phyloP scores from a whole-genome alignment of 2,113 vertebrate species.

The Furnarius figulus region DNA sequence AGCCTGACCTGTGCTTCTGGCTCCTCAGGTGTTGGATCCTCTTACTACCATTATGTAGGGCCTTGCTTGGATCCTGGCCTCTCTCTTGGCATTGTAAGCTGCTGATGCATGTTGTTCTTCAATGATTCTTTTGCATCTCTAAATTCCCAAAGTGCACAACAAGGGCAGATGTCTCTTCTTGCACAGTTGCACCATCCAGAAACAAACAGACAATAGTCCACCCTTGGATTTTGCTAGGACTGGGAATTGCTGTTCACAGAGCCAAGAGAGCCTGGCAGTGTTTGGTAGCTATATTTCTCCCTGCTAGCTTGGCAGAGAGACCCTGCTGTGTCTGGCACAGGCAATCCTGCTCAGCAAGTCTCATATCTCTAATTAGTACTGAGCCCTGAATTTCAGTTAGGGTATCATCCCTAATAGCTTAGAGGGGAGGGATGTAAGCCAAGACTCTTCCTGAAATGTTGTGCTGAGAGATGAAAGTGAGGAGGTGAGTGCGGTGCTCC shows the following conservation, averaged over 20 bases:
- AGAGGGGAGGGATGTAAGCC: not conserved
- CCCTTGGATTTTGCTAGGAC: not conserved
- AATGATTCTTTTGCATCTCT: not conserved
- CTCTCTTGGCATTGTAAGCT: not conserved
- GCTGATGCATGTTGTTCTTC: not conserved
- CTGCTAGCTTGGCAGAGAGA: not conserved
- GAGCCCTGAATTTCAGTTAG: not conserved
- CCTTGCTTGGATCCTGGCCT: not conserved
- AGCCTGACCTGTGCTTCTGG: not conserved
- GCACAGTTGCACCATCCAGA: not conserved
- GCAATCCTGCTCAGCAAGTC: not conserved
- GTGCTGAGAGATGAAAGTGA: not conserved
- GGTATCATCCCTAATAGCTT: not conserved
- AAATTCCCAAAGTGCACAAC: not conserved
- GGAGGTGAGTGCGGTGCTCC: not conserved
- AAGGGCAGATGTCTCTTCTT: not conserved
- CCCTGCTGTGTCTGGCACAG: not conserved
- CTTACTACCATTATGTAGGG: not conserved
- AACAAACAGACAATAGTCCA: not conserved
- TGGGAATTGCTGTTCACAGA: not conserved
- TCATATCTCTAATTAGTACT: not conserved
- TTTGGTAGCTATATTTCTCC: not conserved
- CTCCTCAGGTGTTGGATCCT: not conserved
- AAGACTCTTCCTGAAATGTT: not conserved
- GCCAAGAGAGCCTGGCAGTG: not conserved